Conservation (phyloP, 2,888 invertebrate species). For the Ormyrus rosae region DNA sequence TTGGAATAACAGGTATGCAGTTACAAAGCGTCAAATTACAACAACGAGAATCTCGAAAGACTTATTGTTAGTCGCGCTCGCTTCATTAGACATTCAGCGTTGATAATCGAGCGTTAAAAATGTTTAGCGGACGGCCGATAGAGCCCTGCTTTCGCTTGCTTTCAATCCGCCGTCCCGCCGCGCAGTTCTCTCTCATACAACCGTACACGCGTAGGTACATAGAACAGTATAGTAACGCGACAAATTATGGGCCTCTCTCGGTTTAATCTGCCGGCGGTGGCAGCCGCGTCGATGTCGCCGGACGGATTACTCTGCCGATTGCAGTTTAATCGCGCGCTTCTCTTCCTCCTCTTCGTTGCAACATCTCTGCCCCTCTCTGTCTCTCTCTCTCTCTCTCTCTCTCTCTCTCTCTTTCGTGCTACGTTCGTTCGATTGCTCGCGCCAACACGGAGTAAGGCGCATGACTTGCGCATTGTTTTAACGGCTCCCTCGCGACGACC, state of each 20-base stretch:
- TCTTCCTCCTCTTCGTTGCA: background rate
- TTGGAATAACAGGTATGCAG: too few relatives aligned
- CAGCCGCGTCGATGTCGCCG: constrained; percentile 46
- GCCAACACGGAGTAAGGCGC: background rate
- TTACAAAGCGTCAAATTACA: too few relatives aligned
- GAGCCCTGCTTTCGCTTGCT: too few relatives aligned
- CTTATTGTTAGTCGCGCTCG: too few relatives aligned
- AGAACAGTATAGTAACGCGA: constrained; percentile 1
- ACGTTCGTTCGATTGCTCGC: background rate
- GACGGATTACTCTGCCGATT: constrained; percentile 50
- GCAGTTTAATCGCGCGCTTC: constrained; percentile 45
- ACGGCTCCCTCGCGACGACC: constrained; percentile 31
- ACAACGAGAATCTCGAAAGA: too few relatives aligned
- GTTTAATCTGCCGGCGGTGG: constrained; percentile 44
- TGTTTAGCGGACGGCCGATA: too few relatives aligned
- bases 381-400: background rate
- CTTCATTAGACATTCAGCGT: too few relatives aligned
- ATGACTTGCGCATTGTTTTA: constrained; percentile 33
- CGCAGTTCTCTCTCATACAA: too few relatives aligned
- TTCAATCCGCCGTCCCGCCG: too few relatives aligned
- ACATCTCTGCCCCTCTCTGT: background rate
- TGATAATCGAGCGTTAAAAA: too few relatives aligned
- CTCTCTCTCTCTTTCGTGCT: background rate
- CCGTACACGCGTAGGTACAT: too few relatives aligned
- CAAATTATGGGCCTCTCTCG: constrained; percentile 45